These are phyloP conservation scores for Nasonia giraulti DNA, from an alignment of 1,140 invertebrate genomes.

Conservation along the genomic window DNA sequence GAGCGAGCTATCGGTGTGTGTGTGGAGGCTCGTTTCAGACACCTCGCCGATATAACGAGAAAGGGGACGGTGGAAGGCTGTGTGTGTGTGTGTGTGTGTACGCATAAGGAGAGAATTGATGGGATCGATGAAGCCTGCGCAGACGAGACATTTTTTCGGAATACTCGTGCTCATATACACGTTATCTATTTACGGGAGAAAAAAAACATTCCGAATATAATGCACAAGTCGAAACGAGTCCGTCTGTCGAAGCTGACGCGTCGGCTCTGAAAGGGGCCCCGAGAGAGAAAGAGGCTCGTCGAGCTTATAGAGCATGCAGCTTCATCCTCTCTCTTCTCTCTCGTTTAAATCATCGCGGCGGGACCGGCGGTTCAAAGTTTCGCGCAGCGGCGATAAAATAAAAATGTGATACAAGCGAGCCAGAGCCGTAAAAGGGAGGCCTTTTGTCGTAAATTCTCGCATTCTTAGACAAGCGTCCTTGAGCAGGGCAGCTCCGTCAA, in stretches of 20 bases:
- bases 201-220: background rate
- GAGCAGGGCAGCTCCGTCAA: background rate
- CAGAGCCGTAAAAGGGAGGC: constrained; percentile 39
- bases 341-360: constrained; percentile 44
- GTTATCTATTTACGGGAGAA: too few species aligned
- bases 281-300: background rate
- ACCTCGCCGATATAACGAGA: constrained; percentile 51
- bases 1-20: too few species aligned
- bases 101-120: constrained; percentile 37
- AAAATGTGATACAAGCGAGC: constrained; percentile 45
- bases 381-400: constrained; percentile 44
- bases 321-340: constrained; percentile 1
- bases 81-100: too few species aligned
- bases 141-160: background rate
- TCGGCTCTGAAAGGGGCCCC: background rate
- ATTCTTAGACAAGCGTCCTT: constrained; percentile 47
- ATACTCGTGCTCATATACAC: too few species aligned
- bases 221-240: background rate
- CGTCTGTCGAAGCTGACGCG: constrained; percentile 2
- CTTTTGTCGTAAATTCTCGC: constrained; percentile 54
- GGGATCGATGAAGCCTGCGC: constrained; percentile 22
- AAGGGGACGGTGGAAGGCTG: constrained; percentile 21
- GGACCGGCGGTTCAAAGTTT: constrained; percentile 48
- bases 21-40: constrained; percentile 46
- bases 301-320: constrained; percentile 14